Percentiles rank a stretch among this genome's conserved stretches.
These are phyloP conservation scores for Sparidentex hasta DNA, from an alignment of 2,797 vertebrate species.

Conservation along the genomic window DNA sequence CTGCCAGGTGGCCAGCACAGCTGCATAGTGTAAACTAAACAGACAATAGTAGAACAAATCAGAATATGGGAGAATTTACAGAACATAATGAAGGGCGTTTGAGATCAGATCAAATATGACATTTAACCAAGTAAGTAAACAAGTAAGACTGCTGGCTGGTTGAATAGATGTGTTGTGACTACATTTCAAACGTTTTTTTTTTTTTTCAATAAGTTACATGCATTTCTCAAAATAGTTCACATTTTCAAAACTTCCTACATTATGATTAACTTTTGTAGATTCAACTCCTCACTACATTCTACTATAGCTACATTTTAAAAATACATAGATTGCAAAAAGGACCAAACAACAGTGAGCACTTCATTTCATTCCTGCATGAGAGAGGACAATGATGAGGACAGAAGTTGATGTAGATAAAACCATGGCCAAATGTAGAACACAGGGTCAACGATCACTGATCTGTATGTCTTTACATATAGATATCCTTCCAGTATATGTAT, in stretches of 20 bases:
- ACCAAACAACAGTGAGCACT: neutral
- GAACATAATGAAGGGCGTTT: fast-evolving
- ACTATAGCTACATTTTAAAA: neutral
- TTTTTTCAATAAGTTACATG: neutral
- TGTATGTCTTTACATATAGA: no score
- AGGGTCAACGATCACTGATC: no score
- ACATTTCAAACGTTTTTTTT: neutral
- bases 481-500: no score
- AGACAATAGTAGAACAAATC: neutral
- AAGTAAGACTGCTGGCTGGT: neutral
- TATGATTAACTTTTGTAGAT: no score
- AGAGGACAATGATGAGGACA: neutral
- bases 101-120: neutral
- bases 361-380: neutral
- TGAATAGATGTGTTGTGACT: neutral
- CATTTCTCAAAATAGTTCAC: neutral
- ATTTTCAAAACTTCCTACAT: no score
- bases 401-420: no score
- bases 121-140: neutral
- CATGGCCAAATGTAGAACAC: neutral
- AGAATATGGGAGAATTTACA: neutral
- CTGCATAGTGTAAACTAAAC: neutral
- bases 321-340: neutral
- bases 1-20: slow-evolving; percentile 20
- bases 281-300: no score